Percentiles rank a stretch among this genome's conserved stretches.
Evolutionary conservation across 1,140 invertebrate genomes (phyloP).

Genomic region (Drosophila tropicalis): DNA sequence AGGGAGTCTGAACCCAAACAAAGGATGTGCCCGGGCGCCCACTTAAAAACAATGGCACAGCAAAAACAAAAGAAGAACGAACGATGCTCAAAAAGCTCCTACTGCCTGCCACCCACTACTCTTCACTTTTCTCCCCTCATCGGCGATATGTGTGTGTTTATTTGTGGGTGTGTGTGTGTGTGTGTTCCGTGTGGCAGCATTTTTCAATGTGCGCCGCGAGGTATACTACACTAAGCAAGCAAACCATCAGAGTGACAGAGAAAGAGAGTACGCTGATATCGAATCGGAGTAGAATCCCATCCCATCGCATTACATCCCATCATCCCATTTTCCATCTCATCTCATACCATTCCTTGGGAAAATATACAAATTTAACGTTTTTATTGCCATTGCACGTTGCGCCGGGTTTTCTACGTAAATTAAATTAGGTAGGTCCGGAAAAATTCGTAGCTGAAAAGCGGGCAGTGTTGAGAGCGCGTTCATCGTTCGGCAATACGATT

Average conservation of each 20-base stretch:
- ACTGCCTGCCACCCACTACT: background rate
- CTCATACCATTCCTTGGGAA: constrained; percentile 43
- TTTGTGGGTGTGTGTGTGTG: constrained; percentile 17
- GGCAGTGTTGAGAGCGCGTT: constrained; percentile 6
- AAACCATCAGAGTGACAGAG: constrained; percentile 22
- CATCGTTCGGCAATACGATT: constrained; percentile 64
- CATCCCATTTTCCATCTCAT: background rate
- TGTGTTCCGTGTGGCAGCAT: constrained; percentile 33
- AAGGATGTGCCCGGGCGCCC: constrained; percentile 65
- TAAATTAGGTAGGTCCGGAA: constrained; percentile 78
- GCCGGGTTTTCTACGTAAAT: constrained; percentile 72
- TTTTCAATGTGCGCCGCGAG: constrained; percentile 53
- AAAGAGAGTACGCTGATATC: constrained; percentile 46
- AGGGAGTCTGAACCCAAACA: constrained; percentile 45
- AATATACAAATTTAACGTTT: constrained; percentile 82
- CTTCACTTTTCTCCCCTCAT: too few species aligned
- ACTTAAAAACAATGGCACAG: constrained; percentile 76
- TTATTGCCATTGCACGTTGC: constrained; percentile 77
- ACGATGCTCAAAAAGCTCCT: background rate
- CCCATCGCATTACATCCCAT: too few species aligned
- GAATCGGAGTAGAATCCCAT: constrained; percentile 40
- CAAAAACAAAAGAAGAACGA: constrained; percentile 61
- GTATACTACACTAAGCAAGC: constrained; percentile 63
- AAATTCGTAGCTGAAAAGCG: constrained; percentile 50
- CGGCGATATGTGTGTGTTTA: background rate